Conservation (phyloP, 2,888 invertebrate genomes). For the Antheraea yamamai region DNA sequence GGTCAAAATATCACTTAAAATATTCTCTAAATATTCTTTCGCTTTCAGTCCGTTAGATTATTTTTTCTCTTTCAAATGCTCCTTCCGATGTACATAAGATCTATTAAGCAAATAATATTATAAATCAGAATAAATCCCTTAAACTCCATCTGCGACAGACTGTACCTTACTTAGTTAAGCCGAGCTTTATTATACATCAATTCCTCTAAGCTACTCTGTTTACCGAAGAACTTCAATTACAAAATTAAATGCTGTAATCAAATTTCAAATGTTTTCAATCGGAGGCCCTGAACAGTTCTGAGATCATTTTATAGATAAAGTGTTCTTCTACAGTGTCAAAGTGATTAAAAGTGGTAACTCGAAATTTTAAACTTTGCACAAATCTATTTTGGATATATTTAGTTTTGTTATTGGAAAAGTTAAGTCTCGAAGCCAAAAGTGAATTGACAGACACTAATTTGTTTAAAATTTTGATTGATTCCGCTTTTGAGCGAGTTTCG, state of each 20-base stretch:
- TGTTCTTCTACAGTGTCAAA: conserved; percentile 31
- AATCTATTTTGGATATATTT: conserved; percentile 34
- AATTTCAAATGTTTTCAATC: conserved; percentile 14
- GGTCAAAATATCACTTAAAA: neutral
- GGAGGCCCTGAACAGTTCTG: neutral
- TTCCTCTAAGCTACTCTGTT: conserved; percentile 11
- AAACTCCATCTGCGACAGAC: conserved; percentile 3
- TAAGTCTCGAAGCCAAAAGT: conserved; percentile 37
- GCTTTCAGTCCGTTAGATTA: neutral
- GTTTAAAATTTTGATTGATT: conserved; percentile 57
- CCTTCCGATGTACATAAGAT: neutral
- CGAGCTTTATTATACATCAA: conserved; percentile 1
- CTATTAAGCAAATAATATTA: neutral
- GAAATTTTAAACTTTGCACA: conserved; percentile 44
- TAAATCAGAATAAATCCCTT: conserved; percentile 6
- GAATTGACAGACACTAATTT: conserved; percentile 40
- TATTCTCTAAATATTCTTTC: neutral
- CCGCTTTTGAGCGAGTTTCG: conserved; percentile 36
- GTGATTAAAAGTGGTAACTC: conserved; percentile 50
- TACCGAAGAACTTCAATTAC: conserved; percentile 11
- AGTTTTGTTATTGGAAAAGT: conserved; percentile 50
- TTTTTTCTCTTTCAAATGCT: neutral
- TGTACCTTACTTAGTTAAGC: conserved; percentile 13
- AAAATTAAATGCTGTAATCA: conserved; percentile 12
- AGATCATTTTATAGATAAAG: conserved; percentile 16